phyloP scores from a whole-genome alignment of 2,113 vertebrate genomes.

The Nanger granti region DNA sequence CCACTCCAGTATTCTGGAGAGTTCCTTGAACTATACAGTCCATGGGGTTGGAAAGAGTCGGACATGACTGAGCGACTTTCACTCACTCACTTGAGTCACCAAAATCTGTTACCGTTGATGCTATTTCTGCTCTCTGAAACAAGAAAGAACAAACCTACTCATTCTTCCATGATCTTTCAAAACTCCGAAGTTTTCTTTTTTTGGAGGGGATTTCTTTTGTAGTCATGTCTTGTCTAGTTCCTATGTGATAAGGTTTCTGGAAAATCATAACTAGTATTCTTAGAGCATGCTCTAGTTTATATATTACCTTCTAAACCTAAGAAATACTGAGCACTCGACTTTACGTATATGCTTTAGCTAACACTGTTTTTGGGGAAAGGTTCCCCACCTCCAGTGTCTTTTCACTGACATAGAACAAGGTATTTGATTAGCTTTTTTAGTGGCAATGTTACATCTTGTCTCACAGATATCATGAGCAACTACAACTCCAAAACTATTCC shows the following conservation, averaged over 20 bases:
- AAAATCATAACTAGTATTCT: background rate
- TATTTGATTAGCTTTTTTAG: background rate
- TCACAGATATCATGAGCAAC: background rate
- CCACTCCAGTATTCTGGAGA: background rate
- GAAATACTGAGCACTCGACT: background rate
- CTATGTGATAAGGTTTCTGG: background rate
- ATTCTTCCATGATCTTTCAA: background rate
- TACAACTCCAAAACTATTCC: background rate
- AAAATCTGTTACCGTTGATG: background rate
- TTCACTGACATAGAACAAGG: background rate
- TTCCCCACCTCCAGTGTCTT: background rate
- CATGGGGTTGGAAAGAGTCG: background rate
- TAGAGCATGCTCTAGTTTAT: background rate
- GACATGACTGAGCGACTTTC: background rate
- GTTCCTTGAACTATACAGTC: background rate
- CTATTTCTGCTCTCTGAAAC: background rate
- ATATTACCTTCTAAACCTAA: background rate
- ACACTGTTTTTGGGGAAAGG: background rate
- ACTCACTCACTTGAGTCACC: background rate
- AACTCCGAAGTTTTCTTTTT: background rate
- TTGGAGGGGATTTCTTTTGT: background rate
- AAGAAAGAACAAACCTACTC: background rate
- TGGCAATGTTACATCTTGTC: background rate
- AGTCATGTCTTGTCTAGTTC: background rate
- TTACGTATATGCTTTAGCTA: background rate